These are phyloP conservation scores for Strigops habroptila DNA, from an alignment of 2,113 vertebrate species.

Conservation along the genomic window DNA sequence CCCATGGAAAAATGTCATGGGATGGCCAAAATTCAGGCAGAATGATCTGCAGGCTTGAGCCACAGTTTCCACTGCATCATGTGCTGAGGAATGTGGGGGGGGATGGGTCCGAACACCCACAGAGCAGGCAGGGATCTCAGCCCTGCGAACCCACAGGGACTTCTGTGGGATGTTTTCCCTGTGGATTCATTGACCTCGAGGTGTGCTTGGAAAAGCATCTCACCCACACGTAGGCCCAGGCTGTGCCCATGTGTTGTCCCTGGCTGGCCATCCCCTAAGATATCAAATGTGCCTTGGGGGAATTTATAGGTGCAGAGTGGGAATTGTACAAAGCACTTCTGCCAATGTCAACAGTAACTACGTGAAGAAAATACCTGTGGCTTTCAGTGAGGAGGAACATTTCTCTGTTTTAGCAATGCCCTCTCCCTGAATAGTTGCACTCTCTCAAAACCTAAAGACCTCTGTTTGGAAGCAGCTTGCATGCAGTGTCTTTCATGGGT, in stretches of 20 bases:
- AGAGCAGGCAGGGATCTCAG: not conserved
- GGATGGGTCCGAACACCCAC: slow-evolving; percentile 40
- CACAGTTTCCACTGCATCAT: slow-evolving; percentile 65
- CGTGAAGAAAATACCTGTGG: slow-evolving; percentile 31
- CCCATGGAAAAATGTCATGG: slow-evolving; percentile 58
- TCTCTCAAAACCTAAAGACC: not conserved
- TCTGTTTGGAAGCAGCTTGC: not conserved
- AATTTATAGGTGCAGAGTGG: slow-evolving; percentile 36
- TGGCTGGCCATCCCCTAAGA: not conserved
- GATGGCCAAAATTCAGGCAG: slow-evolving; percentile 53
- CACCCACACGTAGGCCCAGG: not conserved
- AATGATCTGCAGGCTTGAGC: slow-evolving; percentile 21
- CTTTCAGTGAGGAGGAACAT: not conserved
- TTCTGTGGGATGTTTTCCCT: not conserved
- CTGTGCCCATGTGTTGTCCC: not conserved
- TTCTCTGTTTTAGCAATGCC: not conserved
- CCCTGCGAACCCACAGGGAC: not conserved
- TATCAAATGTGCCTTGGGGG: not conserved
- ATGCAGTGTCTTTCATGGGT: not conserved
- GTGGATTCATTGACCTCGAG: not conserved
- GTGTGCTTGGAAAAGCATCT: not conserved
- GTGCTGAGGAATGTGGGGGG: slow-evolving; percentile 37
- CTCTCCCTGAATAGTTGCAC: not conserved
- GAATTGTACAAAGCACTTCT: not conserved
- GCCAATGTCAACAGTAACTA: slow-evolving; percentile 17